These are phyloP conservation scores for Tricholaema leucomelas DNA, from an alignment of 2,113 vertebrate species.

Conservation along the genomic window DNA sequence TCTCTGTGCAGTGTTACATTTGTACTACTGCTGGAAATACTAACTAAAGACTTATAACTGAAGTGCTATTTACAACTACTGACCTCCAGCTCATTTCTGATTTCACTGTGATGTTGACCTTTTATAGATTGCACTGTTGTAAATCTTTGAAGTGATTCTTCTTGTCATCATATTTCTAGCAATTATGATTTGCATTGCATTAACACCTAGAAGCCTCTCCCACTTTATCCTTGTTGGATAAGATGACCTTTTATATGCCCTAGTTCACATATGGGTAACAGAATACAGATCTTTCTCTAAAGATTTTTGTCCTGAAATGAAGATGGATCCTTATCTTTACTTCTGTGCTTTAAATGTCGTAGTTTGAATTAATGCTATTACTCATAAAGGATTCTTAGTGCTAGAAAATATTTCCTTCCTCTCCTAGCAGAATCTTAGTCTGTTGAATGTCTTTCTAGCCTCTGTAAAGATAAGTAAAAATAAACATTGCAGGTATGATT, in stretches of 20 bases:
- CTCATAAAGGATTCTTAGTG: not conserved
- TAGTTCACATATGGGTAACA: not conserved
- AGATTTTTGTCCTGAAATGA: constrained; percentile 1
- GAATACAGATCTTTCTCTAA: not conserved
- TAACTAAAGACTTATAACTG: constrained; percentile 51
- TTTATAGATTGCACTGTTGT: constrained; percentile 50
- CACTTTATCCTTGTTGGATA: constrained; percentile 24
- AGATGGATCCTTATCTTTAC: not conserved
- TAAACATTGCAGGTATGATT: not conserved
- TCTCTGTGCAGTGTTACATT: constrained; percentile 53
- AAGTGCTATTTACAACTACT: constrained; percentile 56
- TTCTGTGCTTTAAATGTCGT: not conserved
- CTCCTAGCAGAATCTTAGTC: not conserved
- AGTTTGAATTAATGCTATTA: not conserved
- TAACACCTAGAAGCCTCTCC: constrained; percentile 41
- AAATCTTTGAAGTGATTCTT: constrained; percentile 51
- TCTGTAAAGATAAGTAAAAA: not conserved
- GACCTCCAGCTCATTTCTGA: constrained; percentile 40
- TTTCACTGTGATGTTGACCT: constrained; percentile 54
- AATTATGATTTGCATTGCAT: constrained; percentile 61
- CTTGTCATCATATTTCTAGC: constrained; percentile 53
- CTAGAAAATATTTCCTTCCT: not conserved
- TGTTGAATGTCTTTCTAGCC: not conserved
- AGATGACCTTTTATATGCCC: constrained; percentile 38
- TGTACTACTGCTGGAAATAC: constrained; percentile 49